These are phyloP conservation scores for Lepidothrix coronata DNA, from an alignment of 2,113 vertebrate species.

Conservation along the genomic window DNA sequence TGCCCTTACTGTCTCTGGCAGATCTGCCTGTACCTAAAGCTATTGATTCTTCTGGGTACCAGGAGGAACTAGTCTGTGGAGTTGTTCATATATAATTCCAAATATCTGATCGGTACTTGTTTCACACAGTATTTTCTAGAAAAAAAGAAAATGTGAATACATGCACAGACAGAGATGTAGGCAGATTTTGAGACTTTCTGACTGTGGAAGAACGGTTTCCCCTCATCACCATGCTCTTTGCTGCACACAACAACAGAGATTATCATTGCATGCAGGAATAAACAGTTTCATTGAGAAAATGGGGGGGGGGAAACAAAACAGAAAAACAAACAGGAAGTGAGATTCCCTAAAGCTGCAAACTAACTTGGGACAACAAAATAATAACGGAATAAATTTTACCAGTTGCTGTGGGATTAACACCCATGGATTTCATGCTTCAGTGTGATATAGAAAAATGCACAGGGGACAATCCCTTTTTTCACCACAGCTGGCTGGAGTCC, in stretches of 20 bases:
- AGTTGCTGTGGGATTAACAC: neutral
- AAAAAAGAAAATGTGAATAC: neutral
- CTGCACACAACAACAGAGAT: neutral
- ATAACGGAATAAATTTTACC: neutral
- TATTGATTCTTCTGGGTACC: neutral
- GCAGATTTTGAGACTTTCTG: neutral
- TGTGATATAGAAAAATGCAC: neutral
- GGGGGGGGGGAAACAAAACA: accelerated
- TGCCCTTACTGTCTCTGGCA: neutral
- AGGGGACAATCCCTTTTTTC: neutral
- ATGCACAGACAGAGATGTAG: neutral
- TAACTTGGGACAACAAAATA: neutral
- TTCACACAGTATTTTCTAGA: neutral
- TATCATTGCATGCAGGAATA: neutral
- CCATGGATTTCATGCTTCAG: neutral
- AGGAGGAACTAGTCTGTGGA: neutral
- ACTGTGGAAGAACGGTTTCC: neutral
- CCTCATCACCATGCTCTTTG: neutral
- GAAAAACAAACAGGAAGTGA: neutral
- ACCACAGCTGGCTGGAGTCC: neutral
- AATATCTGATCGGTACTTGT: neutral
- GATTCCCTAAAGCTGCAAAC: neutral
- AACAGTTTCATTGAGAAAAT: neutral
- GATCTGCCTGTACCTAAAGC: constrained; percentile 5
- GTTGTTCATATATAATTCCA: neutral